Evolutionary conservation across 23 tunicate genomes (phyloP), one percentile per base, ranked within the genome.

Genomic region (Halocynthia roretzi): DNA sequence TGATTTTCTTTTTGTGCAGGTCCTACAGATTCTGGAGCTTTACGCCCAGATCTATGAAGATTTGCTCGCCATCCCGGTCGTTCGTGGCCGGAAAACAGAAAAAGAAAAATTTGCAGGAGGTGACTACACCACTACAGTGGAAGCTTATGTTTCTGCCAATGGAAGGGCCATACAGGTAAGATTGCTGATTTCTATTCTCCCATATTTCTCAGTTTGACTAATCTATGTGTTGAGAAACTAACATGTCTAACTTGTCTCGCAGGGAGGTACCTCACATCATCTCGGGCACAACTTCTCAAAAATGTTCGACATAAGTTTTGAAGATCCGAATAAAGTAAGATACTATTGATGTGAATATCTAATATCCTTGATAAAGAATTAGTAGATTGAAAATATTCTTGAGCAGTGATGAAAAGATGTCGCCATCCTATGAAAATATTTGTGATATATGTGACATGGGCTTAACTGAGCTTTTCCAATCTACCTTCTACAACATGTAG

Each of bases 41-140:
- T 93, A 93, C 77, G 94, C 94, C 2, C 84, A 76, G 67, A 89
- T 93, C 18, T 93, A 93, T 49, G 98, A 93, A 71, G 98, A 93
- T 18, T 61, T 63, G 23, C 90, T 93, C 10, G 98, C 98, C 7
- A 93, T 93, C 76, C 98, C 98, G 6, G 94, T 87, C 54, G 98
- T 93, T 11, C 77, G 86, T 8, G 98, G 98, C 50, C 80, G 78
- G 53, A 93, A 93, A 71, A 93, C 98, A 14, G 86, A 87, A 50
- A 93, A 93, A 60, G 98, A 93, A 72, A 93, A 93, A 66, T 93
- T 93, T 76, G 98, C 98, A 52, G 98, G 98, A 52, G 98, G 98
- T 51, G 98, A 93, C 69, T 93, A 88, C 75, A 93, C 98, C 8
- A 93, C 98, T 9, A 93, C 98, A 15, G 86, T 87, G 8, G 98